phyloP scores from a whole-genome alignment of 2,113 vertebrate species.

The Colius striatus region DNA sequence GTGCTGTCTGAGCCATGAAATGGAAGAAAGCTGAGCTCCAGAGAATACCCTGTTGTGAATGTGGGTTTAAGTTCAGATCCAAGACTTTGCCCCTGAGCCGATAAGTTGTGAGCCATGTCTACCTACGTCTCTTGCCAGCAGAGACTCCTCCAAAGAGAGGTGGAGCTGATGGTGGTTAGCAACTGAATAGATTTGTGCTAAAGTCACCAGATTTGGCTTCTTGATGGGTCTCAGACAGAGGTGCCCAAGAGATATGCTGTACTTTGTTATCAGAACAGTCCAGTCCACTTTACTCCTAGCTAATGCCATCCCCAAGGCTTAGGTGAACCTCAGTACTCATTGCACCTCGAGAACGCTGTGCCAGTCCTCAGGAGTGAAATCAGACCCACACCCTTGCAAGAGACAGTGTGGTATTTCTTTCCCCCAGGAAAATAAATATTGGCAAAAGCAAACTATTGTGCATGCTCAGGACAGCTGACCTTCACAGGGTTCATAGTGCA shows the following conservation, averaged over 20 bases:
- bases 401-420: rapidly evolving
- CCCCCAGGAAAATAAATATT: neutral
- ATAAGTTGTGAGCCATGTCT: neutral
- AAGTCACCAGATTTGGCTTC: neutral
- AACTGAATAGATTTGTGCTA: no score
- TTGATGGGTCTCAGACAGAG: neutral
- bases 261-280: neutral
- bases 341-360: rapidly evolving
- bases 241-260: rapidly evolving
- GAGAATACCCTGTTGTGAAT: neutral
- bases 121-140: conserved; percentile 3
- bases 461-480: rapidly evolving
- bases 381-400: neutral
- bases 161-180: neutral
- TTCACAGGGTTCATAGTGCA: neutral
- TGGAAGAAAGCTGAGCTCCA: neutral
- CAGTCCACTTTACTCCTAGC: neutral
- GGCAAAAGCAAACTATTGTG: neutral
- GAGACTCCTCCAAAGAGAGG: neutral
- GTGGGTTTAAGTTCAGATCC: conserved; percentile 37
- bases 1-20: neutral
- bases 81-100: conserved; percentile 53
- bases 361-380: rapidly evolving
- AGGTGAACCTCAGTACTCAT: neutral
- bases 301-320: neutral